Percentiles rank a stretch among this genome's conserved stretches.
These are phyloP conservation scores for Pseudococcus viburni DNA, from an alignment of 2,888 invertebrate species.

Conservation along the genomic window DNA sequence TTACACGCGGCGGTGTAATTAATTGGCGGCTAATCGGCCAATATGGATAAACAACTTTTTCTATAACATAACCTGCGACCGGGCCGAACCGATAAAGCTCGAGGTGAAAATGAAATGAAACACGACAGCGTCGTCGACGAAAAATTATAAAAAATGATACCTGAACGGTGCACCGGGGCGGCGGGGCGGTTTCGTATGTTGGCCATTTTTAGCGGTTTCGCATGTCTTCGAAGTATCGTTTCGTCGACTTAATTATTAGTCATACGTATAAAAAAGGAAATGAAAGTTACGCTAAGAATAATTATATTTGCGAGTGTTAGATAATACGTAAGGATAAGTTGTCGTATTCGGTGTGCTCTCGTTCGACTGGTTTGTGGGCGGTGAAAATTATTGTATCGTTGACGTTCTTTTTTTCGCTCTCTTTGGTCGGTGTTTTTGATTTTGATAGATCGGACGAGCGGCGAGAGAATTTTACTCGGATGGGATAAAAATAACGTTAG, in stretches of 20 bases:
- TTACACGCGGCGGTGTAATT: conserved; percentile 11
- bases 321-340: conserved; percentile 27
- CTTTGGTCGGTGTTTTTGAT: not conserved
- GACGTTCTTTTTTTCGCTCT: not conserved
- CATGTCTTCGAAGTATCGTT: not conserved
- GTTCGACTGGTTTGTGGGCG: conserved; percentile 34
- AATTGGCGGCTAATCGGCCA: conserved; percentile 43
- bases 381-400: not conserved
- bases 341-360: conserved; percentile 24
- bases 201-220: conserved; percentile 34
- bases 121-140: not conserved
- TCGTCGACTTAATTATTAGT: conserved; percentile 36
- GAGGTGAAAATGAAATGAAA: conserved; percentile 35
- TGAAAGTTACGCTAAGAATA: conserved; percentile 32
- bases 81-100: conserved; percentile 6
- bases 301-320: conserved; percentile 30
- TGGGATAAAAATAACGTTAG: no score
- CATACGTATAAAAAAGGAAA: conserved; percentile 40
- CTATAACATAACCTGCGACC: not conserved
- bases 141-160: conserved; percentile 16
- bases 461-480: no score
- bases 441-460: no score
- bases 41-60: conserved; percentile 43
- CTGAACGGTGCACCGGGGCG: not conserved
- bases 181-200: not conserved